Evolutionary conservation across 2,797 vertebrate species (phyloP).

Genomic region (Potorous gilbertii): DNA sequence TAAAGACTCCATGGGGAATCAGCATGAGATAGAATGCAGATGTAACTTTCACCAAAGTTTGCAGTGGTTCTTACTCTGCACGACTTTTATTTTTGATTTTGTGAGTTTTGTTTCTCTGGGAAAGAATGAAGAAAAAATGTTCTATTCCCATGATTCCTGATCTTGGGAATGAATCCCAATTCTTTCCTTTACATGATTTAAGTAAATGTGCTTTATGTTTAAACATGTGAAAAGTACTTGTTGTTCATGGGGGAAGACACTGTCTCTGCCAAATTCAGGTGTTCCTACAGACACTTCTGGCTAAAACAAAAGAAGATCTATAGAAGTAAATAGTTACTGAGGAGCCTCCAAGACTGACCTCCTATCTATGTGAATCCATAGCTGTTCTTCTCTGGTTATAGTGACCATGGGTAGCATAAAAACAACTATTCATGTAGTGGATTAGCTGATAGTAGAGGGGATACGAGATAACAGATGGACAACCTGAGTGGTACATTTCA

Average conservation of each 20-base stretch:
- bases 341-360: neutral
- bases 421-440: neutral
- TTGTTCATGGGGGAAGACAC: neutral
- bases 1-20: neutral
- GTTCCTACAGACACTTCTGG: neutral
- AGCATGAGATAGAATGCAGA: neutral
- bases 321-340: neutral
- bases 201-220: neutral
- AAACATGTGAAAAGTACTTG: neutral
- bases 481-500: neutral
- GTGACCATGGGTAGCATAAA: neutral
- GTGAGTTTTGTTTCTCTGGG: neutral
- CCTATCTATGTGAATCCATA: neutral
- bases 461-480: neutral
- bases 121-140: neutral
- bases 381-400: neutral
- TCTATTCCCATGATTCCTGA: neutral
- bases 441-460: neutral
- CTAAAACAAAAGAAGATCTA: neutral
- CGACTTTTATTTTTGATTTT: neutral
- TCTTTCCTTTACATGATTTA: neutral
- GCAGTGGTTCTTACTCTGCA: neutral
- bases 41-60: neutral
- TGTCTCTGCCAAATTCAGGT: neutral
- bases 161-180: neutral